A percentile compares a stretch with the other conserved stretches of the same genome.
phyloP scores from a whole-genome alignment of 2,797 vertebrate genomes.

The Acomys russatus region DNA sequence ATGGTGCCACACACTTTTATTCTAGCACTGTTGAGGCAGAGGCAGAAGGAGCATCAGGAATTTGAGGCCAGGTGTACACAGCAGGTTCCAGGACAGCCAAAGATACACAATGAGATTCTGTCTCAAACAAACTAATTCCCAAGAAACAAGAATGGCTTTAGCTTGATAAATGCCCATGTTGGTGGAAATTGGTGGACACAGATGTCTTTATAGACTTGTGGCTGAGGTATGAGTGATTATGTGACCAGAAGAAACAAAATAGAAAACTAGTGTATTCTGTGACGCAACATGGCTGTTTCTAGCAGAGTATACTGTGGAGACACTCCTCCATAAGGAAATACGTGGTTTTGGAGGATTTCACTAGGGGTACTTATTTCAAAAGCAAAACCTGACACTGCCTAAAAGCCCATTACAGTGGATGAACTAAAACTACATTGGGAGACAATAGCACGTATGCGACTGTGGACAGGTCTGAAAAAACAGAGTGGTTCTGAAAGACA shows the following conservation, averaged over 20 bases:
- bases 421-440: background rate
- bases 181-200: background rate
- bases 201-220: background rate
- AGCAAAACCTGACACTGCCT: background rate
- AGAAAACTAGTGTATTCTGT: background rate
- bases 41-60: too few relatives aligned
- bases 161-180: background rate
- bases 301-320: background rate
- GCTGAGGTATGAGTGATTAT: background rate
- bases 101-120: background rate
- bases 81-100: background rate
- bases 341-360: background rate
- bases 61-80: background rate
- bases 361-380: constrained; percentile 35
- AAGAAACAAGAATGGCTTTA: constrained; percentile 33
- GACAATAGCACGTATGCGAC: background rate
- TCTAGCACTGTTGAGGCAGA: background rate
- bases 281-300: background rate
- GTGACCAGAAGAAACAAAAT: constrained; percentile 3
- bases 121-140: background rate
- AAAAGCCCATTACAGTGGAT: background rate
- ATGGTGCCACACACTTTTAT: background rate
- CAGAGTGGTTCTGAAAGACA: constrained; percentile 21
- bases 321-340: background rate
- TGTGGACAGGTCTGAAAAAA: background rate